Percentiles rank a stretch among this genome's conserved stretches.
Conservation (phyloP, 2,888 invertebrate species). For the Pseudoips prasinana region DNA sequence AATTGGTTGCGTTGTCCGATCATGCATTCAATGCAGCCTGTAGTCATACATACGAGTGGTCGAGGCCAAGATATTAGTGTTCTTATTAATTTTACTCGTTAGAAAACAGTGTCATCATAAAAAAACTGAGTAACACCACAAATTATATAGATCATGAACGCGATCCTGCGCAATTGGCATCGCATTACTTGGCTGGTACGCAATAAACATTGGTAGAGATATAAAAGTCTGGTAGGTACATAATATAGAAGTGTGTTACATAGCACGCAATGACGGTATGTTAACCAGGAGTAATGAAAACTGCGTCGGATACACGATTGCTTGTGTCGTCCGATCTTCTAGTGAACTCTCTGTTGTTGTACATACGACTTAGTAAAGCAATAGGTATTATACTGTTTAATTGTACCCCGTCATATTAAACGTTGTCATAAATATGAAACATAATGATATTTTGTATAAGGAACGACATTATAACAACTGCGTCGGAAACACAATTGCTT, state of each 20-base stretch:
- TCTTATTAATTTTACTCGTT: too few relatives aligned
- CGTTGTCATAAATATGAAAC: too few relatives aligned
- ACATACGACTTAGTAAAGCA: too few relatives aligned
- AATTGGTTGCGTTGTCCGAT: constrained; percentile 41
- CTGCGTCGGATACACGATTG: constrained; percentile 51
- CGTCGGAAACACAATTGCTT: constrained; percentile 50
- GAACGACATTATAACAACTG: constrained; percentile 55
- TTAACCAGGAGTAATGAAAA: constrained; percentile 72
- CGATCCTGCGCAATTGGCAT: too few relatives aligned
- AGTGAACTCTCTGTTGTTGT: constrained; percentile 29
- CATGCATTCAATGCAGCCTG: constrained; percentile 32
- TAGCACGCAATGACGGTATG: constrained; percentile 56
- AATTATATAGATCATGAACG: too few relatives aligned
- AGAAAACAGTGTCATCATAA: too few relatives aligned
- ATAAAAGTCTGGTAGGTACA: constrained; percentile 46
- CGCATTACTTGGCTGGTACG: constrained; percentile 38
- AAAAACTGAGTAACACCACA: too few relatives aligned
- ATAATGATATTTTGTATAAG: too few relatives aligned
- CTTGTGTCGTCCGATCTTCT: constrained; percentile 34
- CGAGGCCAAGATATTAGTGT: too few relatives aligned
- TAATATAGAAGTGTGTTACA: too few relatives aligned
- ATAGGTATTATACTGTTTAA: too few relatives aligned
- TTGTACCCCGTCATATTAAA: too few relatives aligned
- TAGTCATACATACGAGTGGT: constrained; percentile 17
- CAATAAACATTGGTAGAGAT: constrained; percentile 54